Conservation (phyloP, 2,888 invertebrate species). For the Bellardia bayeri region DNA sequence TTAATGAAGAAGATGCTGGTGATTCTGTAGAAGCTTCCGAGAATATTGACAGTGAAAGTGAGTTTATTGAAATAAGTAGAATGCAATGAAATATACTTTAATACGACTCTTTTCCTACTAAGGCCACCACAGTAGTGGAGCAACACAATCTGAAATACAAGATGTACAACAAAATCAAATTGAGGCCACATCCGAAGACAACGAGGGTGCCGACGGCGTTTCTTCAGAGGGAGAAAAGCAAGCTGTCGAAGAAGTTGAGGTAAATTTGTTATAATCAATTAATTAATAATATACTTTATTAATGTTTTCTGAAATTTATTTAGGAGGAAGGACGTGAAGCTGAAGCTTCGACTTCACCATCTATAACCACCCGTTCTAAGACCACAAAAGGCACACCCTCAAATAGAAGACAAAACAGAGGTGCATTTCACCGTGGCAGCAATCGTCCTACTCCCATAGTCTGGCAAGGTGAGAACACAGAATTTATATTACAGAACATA, state of each 20-base stretch:
- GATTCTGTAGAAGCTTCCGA: slow-evolving; percentile 78
- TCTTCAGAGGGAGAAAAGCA: slow-evolving; percentile 88
- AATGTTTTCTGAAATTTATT: slow-evolving; percentile 48
- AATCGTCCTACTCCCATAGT: slow-evolving; percentile 87
- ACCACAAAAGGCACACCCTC: slow-evolving; percentile 81
- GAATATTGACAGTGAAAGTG: slow-evolving; percentile 80
- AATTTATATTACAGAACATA: not conserved
- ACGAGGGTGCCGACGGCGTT: slow-evolving; percentile 85
- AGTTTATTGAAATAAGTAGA: slow-evolving; percentile 18
- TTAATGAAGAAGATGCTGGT: slow-evolving; percentile 83
- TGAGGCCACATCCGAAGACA: slow-evolving; percentile 81
- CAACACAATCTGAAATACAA: slow-evolving; percentile 84
- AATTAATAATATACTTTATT: not conserved
- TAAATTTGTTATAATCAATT: slow-evolving; percentile 62
- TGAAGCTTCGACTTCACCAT: slow-evolving; percentile 88
- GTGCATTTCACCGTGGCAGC: slow-evolving; percentile 82
- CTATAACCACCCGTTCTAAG: slow-evolving; percentile 86
- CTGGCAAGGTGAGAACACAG: slow-evolving; percentile 84
- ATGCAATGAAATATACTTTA: not conserved
- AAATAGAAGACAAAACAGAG: slow-evolving; percentile 81
- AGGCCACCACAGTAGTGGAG: slow-evolving; percentile 83
- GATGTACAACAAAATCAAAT: slow-evolving; percentile 81
- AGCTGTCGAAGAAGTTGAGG: slow-evolving; percentile 83
- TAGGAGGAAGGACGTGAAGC: slow-evolving; percentile 92
- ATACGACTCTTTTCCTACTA: not conserved